These are phyloP conservation scores for Parapsyche elsis DNA, from an alignment of 1,140 invertebrate genomes.

Conservation along the genomic window DNA sequence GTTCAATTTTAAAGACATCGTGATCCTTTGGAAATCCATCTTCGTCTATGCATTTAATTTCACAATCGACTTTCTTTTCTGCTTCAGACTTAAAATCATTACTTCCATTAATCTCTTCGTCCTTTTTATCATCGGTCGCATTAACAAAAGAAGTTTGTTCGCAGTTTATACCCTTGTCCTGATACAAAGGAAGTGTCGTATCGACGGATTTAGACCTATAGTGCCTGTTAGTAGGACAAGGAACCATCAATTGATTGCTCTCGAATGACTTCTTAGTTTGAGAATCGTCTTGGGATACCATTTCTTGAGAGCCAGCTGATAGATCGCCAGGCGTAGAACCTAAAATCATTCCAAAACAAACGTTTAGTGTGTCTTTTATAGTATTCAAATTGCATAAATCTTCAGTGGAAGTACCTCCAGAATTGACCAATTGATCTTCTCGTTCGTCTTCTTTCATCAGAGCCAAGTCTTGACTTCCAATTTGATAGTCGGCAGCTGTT, in stretches of 20 bases:
- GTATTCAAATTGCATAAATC: neutral
- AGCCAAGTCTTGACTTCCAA: conserved; percentile 65
- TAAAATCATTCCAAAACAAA: conserved; percentile 46
- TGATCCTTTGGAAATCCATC: neutral
- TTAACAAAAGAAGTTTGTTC: neutral
- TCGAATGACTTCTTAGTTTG: conserved; percentile 58
- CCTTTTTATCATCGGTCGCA: neutral
- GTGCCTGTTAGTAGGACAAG: conserved; percentile 59
- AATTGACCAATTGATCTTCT: conserved; percentile 57
- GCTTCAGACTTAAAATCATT: no score
- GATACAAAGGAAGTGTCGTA: conserved; percentile 59
- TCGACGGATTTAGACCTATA: conserved; percentile 65
- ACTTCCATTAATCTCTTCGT: neutral
- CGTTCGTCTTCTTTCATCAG: conserved; percentile 70
- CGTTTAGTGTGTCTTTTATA: neutral
- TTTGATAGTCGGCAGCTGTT: conserved; percentile 56
- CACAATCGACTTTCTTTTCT: no score
- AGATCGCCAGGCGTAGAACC: conserved; percentile 65
- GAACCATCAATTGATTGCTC: conserved; percentile 61
- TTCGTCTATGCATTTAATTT: neutral
- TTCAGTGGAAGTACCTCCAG: conserved; percentile 46
- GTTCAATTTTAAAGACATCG: neutral
- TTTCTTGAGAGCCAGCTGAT: conserved; percentile 62
- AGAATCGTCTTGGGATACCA: conserved; percentile 57
- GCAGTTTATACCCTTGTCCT: neutral